These are phyloP conservation scores for Apogon talboti DNA, from an alignment of 2,797 vertebrate genomes.

Conservation along the genomic window DNA sequence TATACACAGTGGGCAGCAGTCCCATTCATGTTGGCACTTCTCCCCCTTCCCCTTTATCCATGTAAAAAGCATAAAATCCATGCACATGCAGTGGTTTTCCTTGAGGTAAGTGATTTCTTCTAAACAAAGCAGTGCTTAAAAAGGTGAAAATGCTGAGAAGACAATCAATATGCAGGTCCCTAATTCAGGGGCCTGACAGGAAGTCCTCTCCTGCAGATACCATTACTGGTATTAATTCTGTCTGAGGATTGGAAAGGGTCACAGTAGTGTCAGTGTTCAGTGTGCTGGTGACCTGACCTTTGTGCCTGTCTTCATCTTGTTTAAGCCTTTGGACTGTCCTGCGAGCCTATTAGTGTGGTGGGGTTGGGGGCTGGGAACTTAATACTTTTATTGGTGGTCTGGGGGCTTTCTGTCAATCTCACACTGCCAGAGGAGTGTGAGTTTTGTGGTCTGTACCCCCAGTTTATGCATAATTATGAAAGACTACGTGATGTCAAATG, in stretches of 20 bases:
- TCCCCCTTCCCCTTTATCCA: too few species aligned
- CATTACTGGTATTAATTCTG: constrained; percentile 79
- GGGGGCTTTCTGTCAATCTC: constrained; percentile 40
- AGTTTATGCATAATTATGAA: neutral
- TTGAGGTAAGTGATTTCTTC: constrained; percentile 5
- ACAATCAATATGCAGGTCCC: constrained; percentile 67
- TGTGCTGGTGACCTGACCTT: constrained; percentile 73
- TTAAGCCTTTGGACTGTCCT: constrained; percentile 64
- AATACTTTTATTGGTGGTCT: constrained; percentile 44
- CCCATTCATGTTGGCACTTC: too few species aligned
- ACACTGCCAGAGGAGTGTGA: neutral
- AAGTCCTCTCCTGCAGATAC: constrained; percentile 67
- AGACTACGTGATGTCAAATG: too few species aligned
- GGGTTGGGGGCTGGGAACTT: constrained; percentile 50
- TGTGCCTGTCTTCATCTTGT: constrained; percentile 59
- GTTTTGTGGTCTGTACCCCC: constrained; percentile 15
- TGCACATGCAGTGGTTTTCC: neutral
- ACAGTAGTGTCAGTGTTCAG: constrained; percentile 57
- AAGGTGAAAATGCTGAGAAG: constrained; percentile 40
- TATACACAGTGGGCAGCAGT: too few species aligned
- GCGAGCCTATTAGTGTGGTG: constrained; percentile 47
- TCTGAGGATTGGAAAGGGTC: constrained; percentile 69
- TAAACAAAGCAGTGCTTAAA: constrained; percentile 12
- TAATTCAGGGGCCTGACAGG: constrained; percentile 68
- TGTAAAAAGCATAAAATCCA: neutral